Percentiles rank a stretch among this genome's conserved stretches.
These are phyloP conservation scores for Danio choprae DNA, from an alignment of 2,797 vertebrate genomes.

Conservation along the genomic window DNA sequence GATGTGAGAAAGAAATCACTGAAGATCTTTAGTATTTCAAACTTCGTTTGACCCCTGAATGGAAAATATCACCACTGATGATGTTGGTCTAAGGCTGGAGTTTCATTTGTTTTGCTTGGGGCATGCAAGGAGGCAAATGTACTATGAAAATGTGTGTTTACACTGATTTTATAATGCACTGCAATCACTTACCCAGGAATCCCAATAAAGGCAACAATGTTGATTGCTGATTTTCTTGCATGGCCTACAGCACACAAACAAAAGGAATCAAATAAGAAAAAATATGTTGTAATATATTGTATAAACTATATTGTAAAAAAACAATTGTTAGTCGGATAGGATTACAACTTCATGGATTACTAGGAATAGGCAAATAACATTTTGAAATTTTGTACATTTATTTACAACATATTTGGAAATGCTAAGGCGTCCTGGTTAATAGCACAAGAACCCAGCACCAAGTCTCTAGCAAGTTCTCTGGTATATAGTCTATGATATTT, in stretches of 20 bases:
- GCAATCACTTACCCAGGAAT: constrained; percentile 1
- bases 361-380: no score
- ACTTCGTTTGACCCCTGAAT: no score
- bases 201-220: background rate
- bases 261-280: background rate
- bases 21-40: no score
- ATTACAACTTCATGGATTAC: no score
- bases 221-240: constrained; percentile 11
- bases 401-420: background rate
- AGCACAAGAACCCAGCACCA: background rate
- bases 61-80: no score
- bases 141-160: background rate
- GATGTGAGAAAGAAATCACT: no score
- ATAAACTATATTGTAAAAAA: no score
- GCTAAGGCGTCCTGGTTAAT: background rate
- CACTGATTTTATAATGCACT: background rate
- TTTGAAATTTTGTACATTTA: no score
- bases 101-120: background rate
- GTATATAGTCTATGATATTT: background rate
- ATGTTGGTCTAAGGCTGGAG: background rate
- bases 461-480: background rate
- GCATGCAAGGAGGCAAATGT: background rate
- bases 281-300: no score
- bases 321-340: no score
- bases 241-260: constrained; percentile 21